Evolutionary conservation across 2,888 invertebrate genomes (phyloP), one percentile per base, ranked within the genome.

Genomic region (Monopis laevigella): DNA sequence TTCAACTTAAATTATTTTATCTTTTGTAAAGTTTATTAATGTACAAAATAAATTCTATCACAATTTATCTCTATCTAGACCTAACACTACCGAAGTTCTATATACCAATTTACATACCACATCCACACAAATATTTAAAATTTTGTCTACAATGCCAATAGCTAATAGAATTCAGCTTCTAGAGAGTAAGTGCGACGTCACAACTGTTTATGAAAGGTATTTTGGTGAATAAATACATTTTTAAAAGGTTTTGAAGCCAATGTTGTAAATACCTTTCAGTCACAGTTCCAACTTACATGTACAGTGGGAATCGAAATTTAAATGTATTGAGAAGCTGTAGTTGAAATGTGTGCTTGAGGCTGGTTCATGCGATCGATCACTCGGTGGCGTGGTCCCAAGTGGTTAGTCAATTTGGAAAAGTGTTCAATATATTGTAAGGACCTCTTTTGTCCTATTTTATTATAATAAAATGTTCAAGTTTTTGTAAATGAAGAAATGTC

Each of bases 261-360:
- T n/a, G n/a, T n/a, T n/a, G n/a, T n/a, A n/a, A n/a, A n/a, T 72
- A 73, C 75, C 75, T 68, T 72, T 73, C 75, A 77, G 74, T 74
- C 72, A 74, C 74, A 62, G 46, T 54, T 16, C 11, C 5, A 29
- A 29, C 11, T 11, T n/a, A 11, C 51, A 66, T 69, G 67, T 69
- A 62, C 30, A 65, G 71, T 75, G 72, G 72, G 64, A 59, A 62
- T 60, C 63, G 58, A 59, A 68, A 61, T 60, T 65, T 64, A 61
- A 65, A 73, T 74, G 74, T 75, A 67, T 71, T 68, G 74, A 75
- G 70, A 78, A 80, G 78, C 78, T 78, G 75, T 72, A 62, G 65
- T 77, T 78, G 77, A 75, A 70, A 74, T 80, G 77, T 77, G 75
- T 73, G 73, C 75, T 74, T 70, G 75, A 75, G 75, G 74, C 74